phyloP scores from a whole-genome alignment of 2,797 vertebrate genomes.

The Mormyrops boulengeri region DNA sequence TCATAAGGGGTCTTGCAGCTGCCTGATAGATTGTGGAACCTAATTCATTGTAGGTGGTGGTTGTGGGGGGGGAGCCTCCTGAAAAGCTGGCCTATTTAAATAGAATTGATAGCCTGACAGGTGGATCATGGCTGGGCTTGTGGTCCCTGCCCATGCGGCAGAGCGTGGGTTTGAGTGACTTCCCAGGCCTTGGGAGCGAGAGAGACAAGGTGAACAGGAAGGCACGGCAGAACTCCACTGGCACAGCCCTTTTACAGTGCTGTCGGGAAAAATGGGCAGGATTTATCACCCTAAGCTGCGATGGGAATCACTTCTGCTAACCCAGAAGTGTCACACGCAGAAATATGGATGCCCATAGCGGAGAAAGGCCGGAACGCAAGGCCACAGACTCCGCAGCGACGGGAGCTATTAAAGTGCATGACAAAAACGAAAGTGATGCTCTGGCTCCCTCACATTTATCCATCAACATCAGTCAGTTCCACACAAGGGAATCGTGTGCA shows the following conservation, averaged over 20 bases:
- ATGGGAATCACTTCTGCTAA: conserved; percentile 53
- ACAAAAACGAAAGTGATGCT: conserved; percentile 51
- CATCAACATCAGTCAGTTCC: conserved; percentile 38
- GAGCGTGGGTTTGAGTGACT: conserved; percentile 16
- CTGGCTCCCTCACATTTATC: conserved; percentile 44
- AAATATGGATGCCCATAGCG: conserved; percentile 39
- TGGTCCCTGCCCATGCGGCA: neutral
- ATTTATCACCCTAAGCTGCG: conserved; percentile 45
- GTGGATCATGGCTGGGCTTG: conserved; percentile 34
- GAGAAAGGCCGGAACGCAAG: conserved; percentile 33
- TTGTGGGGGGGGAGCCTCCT: conserved; percentile 44
- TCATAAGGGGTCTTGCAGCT: conserved; percentile 16
- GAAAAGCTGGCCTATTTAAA: conserved; percentile 59
- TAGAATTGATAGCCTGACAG: conserved; percentile 63
- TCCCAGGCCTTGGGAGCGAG: conserved; percentile 29
- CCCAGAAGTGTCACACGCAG: conserved; percentile 58
- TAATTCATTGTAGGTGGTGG: conserved; percentile 39
- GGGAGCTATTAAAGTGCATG: conserved; percentile 45
- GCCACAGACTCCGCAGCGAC: conserved; percentile 30
- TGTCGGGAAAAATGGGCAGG: conserved; percentile 32
- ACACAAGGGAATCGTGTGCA: conserved; percentile 38
- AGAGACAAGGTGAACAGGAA: neutral
- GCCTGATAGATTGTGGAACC: conserved; percentile 32
- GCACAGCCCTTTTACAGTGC: conserved; percentile 22
- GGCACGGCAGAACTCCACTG: neutral